A percentile compares a stretch with the other conserved stretches of the same genome.
Evolutionary conservation across 2,888 invertebrate genomes (phyloP).

Genomic region (Criorhina ranunculi): DNA sequence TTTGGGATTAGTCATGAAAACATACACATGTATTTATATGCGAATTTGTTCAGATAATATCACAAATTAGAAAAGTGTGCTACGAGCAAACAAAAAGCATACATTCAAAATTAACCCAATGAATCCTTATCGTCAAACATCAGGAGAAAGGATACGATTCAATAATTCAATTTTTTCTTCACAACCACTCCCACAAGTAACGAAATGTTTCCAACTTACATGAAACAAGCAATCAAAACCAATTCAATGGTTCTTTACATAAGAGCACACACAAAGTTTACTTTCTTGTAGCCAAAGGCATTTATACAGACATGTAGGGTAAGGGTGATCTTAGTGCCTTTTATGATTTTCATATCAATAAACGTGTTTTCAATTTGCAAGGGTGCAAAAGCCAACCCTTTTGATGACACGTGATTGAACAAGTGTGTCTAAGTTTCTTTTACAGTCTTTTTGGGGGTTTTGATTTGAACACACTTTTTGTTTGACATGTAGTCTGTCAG

Average conservation of each 20-base stretch:
- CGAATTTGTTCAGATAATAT: neutral
- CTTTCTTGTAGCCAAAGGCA: no score
- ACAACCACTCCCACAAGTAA: neutral
- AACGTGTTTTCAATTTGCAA: no score
- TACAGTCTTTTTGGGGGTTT: no score
- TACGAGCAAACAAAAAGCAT: neutral
- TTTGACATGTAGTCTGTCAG: no score
- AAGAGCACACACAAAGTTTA: no score
- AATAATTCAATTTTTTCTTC: constrained; percentile 16
- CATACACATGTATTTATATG: neutral
- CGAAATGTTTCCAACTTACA: neutral
- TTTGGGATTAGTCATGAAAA: neutral
- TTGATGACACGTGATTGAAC: no score
- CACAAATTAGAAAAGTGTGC: constrained; percentile 24
- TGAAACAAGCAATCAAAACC: neutral
- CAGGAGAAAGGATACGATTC: neutral
- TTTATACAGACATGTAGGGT: no score
- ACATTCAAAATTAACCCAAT: neutral
- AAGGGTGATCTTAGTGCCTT: no score
- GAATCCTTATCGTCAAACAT: neutral
- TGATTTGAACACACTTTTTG: no score
- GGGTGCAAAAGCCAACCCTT: no score
- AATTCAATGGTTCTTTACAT: constrained; percentile 7
- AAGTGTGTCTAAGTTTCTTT: no score
- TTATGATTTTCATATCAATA: no score